phyloP scores from a whole-genome alignment of 2,888 invertebrate species.

The Trissoscelio sp. region DNA sequence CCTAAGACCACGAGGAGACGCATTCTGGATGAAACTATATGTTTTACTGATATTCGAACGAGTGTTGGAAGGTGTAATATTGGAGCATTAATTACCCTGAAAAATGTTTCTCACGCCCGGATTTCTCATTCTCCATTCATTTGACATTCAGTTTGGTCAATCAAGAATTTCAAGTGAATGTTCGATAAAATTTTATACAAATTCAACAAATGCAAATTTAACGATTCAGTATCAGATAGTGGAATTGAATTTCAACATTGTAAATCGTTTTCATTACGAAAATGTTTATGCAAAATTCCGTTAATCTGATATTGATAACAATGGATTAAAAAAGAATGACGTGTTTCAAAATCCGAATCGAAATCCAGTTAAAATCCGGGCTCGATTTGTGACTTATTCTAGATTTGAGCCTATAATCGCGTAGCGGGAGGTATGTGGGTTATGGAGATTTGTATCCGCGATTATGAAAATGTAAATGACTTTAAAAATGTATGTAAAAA shows the following conservation, averaged over 20 bases:
- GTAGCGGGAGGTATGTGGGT: constrained; percentile 17
- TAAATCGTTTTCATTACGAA: not conserved
- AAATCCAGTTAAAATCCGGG: constrained; percentile 42
- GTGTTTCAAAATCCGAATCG: not conserved
- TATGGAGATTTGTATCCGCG: constrained; percentile 14
- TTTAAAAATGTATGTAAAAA: constrained; percentile 53
- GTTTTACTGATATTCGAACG: constrained; percentile 9
- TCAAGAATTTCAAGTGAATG: not conserved
- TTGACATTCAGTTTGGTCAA: not conserved
- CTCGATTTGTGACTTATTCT: constrained; percentile 39
- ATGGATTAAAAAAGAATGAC: not conserved
- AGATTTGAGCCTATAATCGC: constrained; percentile 51
- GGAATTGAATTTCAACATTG: not conserved
- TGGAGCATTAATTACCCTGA: constrained; percentile 64
- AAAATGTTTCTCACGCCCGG: constrained; percentile 54
- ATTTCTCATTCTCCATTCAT: constrained; percentile 20
- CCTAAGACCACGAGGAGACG: constrained; percentile 40
- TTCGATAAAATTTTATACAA: constrained; percentile 25
- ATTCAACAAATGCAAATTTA: constrained; percentile 41
- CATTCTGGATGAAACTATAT: constrained; percentile 7
- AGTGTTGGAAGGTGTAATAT: constrained; percentile 47
- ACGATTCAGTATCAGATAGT: not conserved
- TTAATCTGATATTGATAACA: not conserved
- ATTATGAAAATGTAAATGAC: constrained; percentile 45
- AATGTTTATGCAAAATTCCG: not conserved